These are phyloP conservation scores for Caenorhabditis sp. DNA, from an alignment of 2,888 invertebrate genomes.

Conservation along the genomic window DNA sequence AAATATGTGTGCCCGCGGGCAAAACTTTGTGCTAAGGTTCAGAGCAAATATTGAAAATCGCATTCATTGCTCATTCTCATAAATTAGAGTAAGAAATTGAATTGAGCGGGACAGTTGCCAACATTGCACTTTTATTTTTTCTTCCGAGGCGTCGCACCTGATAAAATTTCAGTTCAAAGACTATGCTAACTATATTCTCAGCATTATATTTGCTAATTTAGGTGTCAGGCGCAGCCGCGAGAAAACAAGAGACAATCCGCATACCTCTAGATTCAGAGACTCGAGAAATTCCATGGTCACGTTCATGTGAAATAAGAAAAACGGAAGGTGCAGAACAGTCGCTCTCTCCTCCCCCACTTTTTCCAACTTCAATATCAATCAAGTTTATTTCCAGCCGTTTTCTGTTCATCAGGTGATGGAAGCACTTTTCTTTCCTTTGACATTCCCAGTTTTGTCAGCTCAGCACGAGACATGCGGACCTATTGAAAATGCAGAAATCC, in stretches of 20 bases:
- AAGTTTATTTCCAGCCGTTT: background rate
- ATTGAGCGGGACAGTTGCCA: slow-evolving; percentile 26
- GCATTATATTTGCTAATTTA: slow-evolving; percentile 31
- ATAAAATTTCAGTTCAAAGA: slow-evolving; percentile 30
- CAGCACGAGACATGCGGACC: slow-evolving; percentile 7
- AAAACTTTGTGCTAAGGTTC: slow-evolving; percentile 18
- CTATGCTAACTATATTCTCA: slow-evolving; percentile 36
- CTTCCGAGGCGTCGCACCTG: background rate
- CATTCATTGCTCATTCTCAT: slow-evolving; percentile 7
- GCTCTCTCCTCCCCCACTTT: background rate
- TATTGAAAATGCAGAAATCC: slow-evolving; percentile 31
- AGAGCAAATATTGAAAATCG: slow-evolving; percentile 34
- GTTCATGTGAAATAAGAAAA: slow-evolving; percentile 13
- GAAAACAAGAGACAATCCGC: slow-evolving; percentile 8
- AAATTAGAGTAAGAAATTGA: slow-evolving; percentile 15
- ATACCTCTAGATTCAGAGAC: slow-evolving; percentile 28
- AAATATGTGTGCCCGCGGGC: slow-evolving; percentile 26
- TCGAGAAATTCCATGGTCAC: slow-evolving; percentile 19
- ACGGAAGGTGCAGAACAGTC: background rate
- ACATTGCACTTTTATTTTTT: background rate
- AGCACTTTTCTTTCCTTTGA: background rate
- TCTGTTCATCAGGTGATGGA: background rate
- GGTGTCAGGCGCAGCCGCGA: slow-evolving; percentile 11
- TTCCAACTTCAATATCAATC: background rate
- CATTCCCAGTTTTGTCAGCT: slow-evolving; percentile 5